Base-by-base conservation (phyloP, 2,888 invertebrate species). In the Chymomyza amoena region DNA sequence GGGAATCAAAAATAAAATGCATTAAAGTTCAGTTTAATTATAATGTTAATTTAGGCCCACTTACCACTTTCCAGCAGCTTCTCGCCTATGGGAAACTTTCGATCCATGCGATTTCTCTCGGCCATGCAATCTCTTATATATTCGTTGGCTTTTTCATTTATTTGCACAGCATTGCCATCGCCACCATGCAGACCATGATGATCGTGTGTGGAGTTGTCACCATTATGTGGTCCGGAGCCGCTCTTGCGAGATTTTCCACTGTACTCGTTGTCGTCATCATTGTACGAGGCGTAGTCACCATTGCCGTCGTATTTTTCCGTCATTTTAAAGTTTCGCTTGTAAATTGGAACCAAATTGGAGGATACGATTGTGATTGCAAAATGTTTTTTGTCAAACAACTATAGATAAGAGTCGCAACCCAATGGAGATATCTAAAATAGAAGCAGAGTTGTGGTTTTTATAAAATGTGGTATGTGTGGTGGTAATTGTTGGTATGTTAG, bases 41-140 rank as follows among this genome's bases (percentile, higher is more conserved):
- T 45, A 0, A 39, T 3, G 13, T 18, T 20, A 10, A 39, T 18
- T 20, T 7, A 6, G 5, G 39, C 5, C 15, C 18, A 64, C 76
- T 79, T 93, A 96, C 96, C 96, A 93, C 94, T 94, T 87, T 96
- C 96, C 80, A 96, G 93, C 56, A 96, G 93, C 77, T 94, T 93
- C 36, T 93, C 92, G 7, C 95, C 94, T 80, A 95, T 94, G 18
- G 95, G 95, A 91, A 94, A 95, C 89, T 95, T 95, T 63, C 94
- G 93, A 77, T 93, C 95, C 77, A 96, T 92, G 78, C 94, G 93
- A 70, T 94, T 93, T 90, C 95, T 95, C 88, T 96, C 96, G 62
- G 94, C 93, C 72, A 96, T 89, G 69, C 96, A 93, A 89, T 96
- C 96, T 25, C 94, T 93, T 89, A 96, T 94, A 89, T 96, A 96